phyloP scores from a whole-genome alignment of 2,888 invertebrate species.

The Epinotia ramella region DNA sequence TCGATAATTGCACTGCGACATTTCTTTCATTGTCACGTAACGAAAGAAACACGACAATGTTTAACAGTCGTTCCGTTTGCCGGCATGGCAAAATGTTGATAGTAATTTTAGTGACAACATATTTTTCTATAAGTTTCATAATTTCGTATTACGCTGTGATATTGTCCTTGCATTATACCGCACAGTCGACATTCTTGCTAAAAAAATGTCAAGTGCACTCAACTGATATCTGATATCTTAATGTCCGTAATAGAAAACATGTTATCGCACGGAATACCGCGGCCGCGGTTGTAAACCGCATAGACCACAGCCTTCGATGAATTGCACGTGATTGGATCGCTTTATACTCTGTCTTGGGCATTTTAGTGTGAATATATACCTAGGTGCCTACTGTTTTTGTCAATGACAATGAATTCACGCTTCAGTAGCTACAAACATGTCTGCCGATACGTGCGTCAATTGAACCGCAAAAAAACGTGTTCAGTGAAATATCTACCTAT shows the following conservation, averaged over 20 bases:
- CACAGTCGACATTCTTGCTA: conserved; percentile 12
- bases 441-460: conserved; percentile 23
- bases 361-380: neutral
- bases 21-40: conserved; percentile 40
- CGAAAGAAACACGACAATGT: conserved; percentile 26
- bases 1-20: conserved; percentile 44
- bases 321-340: conserved; percentile 59
- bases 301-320: conserved; percentile 60
- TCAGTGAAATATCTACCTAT: neutral
- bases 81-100: neutral
- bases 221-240: conserved; percentile 38
- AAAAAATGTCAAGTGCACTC: conserved; percentile 38
- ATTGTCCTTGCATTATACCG: neutral
- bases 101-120: neutral
- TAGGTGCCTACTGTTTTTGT: conserved; percentile 21
- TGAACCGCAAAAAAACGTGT: conserved; percentile 5
- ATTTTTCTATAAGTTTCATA: neutral
- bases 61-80: conserved; percentile 17
- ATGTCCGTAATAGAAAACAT: conserved; percentile 43
- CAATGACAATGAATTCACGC: conserved; percentile 7
- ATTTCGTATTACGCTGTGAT: neutral
- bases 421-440: conserved; percentile 14
- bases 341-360: conserved; percentile 45
- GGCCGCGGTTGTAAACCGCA: conserved; percentile 56
- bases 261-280: conserved; percentile 34